These are phyloP conservation scores for Pimpla rufipes DNA, from an alignment of 2,888 invertebrate genomes.

Conservation along the genomic window DNA sequence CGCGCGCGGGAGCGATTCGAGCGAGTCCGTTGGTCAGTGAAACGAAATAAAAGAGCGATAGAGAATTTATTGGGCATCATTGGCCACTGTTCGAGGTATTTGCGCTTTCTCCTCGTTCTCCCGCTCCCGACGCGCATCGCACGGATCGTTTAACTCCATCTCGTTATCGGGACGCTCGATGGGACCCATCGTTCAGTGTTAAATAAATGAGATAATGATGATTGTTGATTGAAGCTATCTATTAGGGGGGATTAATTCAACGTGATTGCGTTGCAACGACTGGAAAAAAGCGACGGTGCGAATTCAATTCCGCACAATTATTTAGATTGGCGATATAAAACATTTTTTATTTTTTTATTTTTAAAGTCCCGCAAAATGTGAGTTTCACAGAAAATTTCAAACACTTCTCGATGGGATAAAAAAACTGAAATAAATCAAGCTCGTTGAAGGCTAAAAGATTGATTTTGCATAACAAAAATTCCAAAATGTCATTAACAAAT, in stretches of 20 bases:
- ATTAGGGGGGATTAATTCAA: too few relatives aligned
- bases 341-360: too few relatives aligned
- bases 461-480: too few relatives aligned
- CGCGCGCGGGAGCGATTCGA: neutral
- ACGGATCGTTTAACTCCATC: slow-evolving; percentile 53
- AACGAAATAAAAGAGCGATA: slow-evolving; percentile 54
- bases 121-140: neutral
- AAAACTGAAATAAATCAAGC: neutral
- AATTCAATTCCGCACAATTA: too few relatives aligned
- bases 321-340: too few relatives aligned
- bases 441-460: too few relatives aligned
- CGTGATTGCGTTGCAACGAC: slow-evolving; percentile 6
- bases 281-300: neutral
- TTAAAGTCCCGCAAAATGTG: too few relatives aligned
- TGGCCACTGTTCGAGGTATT: slow-evolving; percentile 42
- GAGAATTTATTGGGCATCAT: slow-evolving; percentile 59
- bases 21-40: slow-evolving; percentile 27
- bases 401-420: neutral
- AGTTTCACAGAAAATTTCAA: too few relatives aligned
- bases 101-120: neutral
- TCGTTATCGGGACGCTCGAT: slow-evolving; percentile 23
- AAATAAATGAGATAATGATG: slow-evolving; percentile 58
- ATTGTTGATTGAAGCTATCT: slow-evolving; percentile 55
- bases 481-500: too few relatives aligned
- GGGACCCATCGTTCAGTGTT: slow-evolving; percentile 16